Percentiles rank a stretch among this genome's conserved stretches.
These are phyloP conservation scores for Donacobius atricapilla DNA, from an alignment of 2,113 vertebrate species.

Conservation along the genomic window DNA sequence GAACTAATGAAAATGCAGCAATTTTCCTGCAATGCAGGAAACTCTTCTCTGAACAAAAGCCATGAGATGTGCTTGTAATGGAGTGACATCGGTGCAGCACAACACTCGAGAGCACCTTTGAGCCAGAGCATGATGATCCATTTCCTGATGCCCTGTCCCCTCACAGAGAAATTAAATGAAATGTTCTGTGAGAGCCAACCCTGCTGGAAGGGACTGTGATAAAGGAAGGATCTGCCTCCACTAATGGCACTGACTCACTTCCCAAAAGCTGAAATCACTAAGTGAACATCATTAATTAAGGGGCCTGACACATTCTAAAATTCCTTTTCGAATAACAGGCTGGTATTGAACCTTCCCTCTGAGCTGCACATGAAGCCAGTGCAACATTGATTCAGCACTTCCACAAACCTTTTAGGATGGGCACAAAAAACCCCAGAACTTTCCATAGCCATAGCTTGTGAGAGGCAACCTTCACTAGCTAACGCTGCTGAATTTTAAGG, in stretches of 20 bases:
- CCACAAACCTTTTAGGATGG: background rate
- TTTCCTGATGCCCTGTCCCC: background rate
- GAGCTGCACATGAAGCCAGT: background rate
- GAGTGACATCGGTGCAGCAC: background rate
- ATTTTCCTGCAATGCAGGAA: background rate
- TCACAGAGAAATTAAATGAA: background rate
- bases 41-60: background rate
- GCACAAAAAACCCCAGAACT: background rate
- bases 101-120: background rate
- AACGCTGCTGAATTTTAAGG: background rate
- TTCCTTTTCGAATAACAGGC: background rate
- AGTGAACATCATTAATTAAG: background rate
- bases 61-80: background rate
- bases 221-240: background rate
- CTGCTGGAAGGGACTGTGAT: background rate
- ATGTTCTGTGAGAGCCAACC: background rate
- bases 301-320: background rate
- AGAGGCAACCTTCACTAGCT: background rate
- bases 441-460: background rate
- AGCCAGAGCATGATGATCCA: background rate
- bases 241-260: background rate
- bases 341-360: background rate
- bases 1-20: background rate
- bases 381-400: background rate
- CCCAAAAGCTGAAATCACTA: background rate